Evolutionary conservation across 1,140 invertebrate genomes (phyloP).

Genomic region (Idris sp.): DNA sequence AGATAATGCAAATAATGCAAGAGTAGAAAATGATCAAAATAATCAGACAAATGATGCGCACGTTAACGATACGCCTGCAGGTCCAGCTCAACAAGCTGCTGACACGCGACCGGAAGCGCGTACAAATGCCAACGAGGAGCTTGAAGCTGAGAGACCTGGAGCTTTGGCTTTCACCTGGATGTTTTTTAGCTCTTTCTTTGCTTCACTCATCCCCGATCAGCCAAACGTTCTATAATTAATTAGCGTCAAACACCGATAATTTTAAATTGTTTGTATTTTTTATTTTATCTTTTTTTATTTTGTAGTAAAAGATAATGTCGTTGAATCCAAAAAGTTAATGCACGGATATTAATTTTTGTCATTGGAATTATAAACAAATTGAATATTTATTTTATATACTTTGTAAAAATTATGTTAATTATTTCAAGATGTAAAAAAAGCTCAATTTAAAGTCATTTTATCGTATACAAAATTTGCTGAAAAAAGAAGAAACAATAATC

Average conservation of each 20-base stretch:
- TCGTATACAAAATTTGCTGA: too few species aligned
- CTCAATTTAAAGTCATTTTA: too few species aligned
- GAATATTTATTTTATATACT: too few species aligned
- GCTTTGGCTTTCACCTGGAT: slow-evolving; percentile 85
- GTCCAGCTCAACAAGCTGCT: slow-evolving; percentile 55
- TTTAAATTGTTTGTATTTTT: too few species aligned
- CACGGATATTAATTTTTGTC: too few species aligned
- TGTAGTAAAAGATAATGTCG: too few species aligned
- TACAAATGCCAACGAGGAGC: slow-evolving; percentile 71
- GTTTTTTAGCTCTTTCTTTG: slow-evolving; percentile 86
- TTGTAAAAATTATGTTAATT: too few species aligned
- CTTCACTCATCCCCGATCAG: slow-evolving; percentile 87
- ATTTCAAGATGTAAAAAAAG: too few species aligned
- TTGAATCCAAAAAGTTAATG: too few species aligned
- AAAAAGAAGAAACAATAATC: too few species aligned
- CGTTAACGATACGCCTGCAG: slow-evolving; percentile 63
- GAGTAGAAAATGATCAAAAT: slow-evolving; percentile 53
- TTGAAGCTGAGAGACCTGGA: slow-evolving; percentile 80
- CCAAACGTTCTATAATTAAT: slow-evolving; percentile 80
- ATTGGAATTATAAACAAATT: too few species aligned
- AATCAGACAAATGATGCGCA: slow-evolving; percentile 33
- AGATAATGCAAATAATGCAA: slow-evolving; percentile 63
- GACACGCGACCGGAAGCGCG: slow-evolving; percentile 62
- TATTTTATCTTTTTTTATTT: background rate
- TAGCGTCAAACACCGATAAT: too few species aligned